phyloP scores from a whole-genome alignment of 2,888 invertebrate species.

The Sympetrum striolatum region DNA sequence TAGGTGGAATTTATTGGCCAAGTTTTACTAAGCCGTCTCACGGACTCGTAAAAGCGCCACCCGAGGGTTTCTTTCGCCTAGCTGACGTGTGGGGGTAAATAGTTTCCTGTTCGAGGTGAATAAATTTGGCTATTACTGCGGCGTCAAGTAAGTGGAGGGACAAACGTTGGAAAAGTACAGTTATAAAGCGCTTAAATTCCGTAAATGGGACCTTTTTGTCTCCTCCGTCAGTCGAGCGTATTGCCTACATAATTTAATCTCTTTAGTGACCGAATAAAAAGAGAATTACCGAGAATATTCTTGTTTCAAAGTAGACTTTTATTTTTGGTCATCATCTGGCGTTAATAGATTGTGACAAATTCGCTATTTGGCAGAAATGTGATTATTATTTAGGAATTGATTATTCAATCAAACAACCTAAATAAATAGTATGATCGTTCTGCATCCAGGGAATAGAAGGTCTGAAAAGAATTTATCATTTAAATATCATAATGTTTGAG shows the following conservation, averaged over 20 bases:
- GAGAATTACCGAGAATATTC: not conserved
- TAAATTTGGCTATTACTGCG: slow-evolving; percentile 18
- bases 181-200: not conserved
- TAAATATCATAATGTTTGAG: no score
- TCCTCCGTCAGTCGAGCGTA: not conserved
- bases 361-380: no score
- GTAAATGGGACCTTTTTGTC: not conserved
- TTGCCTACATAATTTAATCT: not conserved
- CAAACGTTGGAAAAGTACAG: not conserved
- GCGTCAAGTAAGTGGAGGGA: slow-evolving; percentile 7
- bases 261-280: not conserved
- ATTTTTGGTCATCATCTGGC: no score
- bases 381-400: no score
- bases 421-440: no score
- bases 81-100: not conserved
- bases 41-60: slow-evolving; percentile 9
- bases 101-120: not conserved
- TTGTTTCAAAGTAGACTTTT: no score
- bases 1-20: not conserved
- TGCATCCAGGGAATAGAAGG: no score
- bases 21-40: slow-evolving; percentile 22
- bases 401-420: no score
- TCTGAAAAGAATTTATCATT: no score
- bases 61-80: not conserved
- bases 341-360: no score